phyloP scores from a whole-genome alignment of 2,113 vertebrate species.

The Beaufortia kweichowensis region DNA sequence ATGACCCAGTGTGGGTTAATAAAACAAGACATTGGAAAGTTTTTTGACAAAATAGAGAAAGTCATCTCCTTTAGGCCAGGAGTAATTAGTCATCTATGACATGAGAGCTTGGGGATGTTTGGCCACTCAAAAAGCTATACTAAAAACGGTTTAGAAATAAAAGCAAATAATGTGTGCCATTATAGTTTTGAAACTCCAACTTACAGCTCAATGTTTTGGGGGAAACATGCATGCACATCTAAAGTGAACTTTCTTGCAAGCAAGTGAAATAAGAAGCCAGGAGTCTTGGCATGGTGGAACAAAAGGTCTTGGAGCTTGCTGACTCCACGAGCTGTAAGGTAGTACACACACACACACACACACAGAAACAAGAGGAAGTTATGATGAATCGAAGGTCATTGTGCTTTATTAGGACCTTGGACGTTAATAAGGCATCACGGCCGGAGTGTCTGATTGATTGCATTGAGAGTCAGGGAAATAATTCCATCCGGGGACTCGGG shows the following conservation, averaged over 20 bases:
- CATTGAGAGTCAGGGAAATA: slow-evolving; percentile 58
- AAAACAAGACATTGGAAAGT: slow-evolving; percentile 15
- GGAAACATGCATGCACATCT: background rate
- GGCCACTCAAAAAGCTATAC: slow-evolving; percentile 35
- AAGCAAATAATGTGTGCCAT: slow-evolving; percentile 49
- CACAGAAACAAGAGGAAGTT: slow-evolving; percentile 34
- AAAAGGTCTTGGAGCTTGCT: slow-evolving; percentile 29
- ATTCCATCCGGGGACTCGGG: slow-evolving; percentile 60
- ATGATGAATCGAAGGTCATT: slow-evolving; percentile 62
- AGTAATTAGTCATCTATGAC: slow-evolving; percentile 52
- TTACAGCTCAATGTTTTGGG: background rate
- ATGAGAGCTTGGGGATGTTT: slow-evolving; percentile 42
- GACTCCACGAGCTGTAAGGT: background rate
- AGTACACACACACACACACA: slow-evolving; percentile 17
- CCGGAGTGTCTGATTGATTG: slow-evolving; percentile 73
- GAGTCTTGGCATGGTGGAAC: slow-evolving; percentile 11
- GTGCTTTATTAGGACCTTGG: slow-evolving; percentile 63
- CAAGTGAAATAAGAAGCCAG: slow-evolving; percentile 39
- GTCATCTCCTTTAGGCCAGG: slow-evolving; percentile 28
- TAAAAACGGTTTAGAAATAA: slow-evolving; percentile 40
- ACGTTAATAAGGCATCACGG: slow-evolving; percentile 69
- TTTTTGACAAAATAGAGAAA: slow-evolving; percentile 38
- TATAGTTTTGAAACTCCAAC: slow-evolving; percentile 37
- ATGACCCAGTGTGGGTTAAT: slow-evolving; percentile 15
- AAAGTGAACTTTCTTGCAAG: slow-evolving; percentile 15